A percentile compares a stretch with the other conserved stretches of the same genome.
Conservation (phyloP, 1,140 invertebrate species). For the Drosophila miranda region DNA sequence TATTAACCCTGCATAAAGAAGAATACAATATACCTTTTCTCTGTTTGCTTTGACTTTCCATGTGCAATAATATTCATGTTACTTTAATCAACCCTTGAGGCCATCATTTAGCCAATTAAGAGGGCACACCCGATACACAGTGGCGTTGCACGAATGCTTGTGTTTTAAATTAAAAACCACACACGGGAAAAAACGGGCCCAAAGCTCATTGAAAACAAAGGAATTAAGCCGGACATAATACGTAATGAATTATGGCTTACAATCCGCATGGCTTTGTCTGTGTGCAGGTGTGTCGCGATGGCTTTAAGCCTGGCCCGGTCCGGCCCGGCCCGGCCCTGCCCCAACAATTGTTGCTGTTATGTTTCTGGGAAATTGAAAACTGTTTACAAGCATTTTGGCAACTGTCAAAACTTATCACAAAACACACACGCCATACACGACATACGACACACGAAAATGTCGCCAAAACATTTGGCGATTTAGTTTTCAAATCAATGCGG, state of each 20-base stretch:
- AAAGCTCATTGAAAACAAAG: background rate
- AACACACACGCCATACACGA: constrained; percentile 4
- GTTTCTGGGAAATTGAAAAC: constrained; percentile 22
- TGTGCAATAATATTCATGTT: background rate
- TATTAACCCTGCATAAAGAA: no score
- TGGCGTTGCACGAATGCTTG: no score
- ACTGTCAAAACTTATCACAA: constrained; percentile 71
- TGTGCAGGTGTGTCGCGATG: background rate
- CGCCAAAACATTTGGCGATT: constrained; percentile 56
- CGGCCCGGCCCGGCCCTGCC: no score
- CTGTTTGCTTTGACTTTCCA: no score
- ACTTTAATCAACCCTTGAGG: background rate
- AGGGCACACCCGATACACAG: no score
- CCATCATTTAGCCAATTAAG: constrained; percentile 1
- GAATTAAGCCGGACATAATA: constrained; percentile 4
- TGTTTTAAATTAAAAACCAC: no score
- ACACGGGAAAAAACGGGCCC: no score
- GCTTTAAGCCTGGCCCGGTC: constrained; percentile 22
- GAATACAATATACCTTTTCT: no score
- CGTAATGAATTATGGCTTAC: background rate
- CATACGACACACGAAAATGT: constrained; percentile 29
- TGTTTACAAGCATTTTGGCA: constrained; percentile 61
- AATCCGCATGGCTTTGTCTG: no score
- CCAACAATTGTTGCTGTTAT: constrained; percentile 21
- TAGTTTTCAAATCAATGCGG: constrained; percentile 64